These are phyloP conservation scores for Dynastes maya DNA, from an alignment of 2,888 invertebrate genomes.

Conservation along the genomic window DNA sequence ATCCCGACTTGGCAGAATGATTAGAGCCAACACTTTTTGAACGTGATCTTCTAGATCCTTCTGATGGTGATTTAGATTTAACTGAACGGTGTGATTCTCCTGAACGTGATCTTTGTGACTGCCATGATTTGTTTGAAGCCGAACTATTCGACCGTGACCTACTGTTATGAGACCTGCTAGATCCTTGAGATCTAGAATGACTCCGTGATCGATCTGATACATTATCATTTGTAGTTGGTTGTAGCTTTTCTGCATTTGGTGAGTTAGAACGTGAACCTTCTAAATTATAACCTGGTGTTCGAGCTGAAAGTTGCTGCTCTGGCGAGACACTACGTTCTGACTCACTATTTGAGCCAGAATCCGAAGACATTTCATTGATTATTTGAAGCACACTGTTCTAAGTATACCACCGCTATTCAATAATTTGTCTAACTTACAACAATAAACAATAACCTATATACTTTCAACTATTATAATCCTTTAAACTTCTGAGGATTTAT, in stretches of 20 bases:
- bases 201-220: conserved; percentile 47
- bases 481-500: too few relatives aligned
- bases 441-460: too few relatives aligned
- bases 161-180: conserved; percentile 50
- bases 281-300: conserved; percentile 67
- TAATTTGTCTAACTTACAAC: too few relatives aligned
- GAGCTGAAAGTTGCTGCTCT: conserved; percentile 65
- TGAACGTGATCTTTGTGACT: conserved; percentile 53
- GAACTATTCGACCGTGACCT: conserved; percentile 54
- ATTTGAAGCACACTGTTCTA: too few relatives aligned
- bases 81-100: conserved; percentile 50
- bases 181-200: conserved; percentile 45
- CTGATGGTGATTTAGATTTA: conserved; percentile 53
- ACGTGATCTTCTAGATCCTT: conserved; percentile 53
- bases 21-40: conserved; percentile 58
- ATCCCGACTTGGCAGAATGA: conserved; percentile 58
- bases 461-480: too few relatives aligned
- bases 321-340: conserved; percentile 68
- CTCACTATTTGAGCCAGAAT: conserved; percentile 70
- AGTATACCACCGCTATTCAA: too few relatives aligned
- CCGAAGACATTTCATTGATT: conserved; percentile 65
- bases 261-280: conserved; percentile 62
- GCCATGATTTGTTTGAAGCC: conserved; percentile 52
- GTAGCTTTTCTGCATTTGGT: conserved; percentile 44
- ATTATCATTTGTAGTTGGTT: conserved; percentile 17